Percentiles rank a stretch among this genome's conserved stretches.
phyloP scores from a whole-genome alignment of 2,888 invertebrate species.

The Strigamia transsilvanica region DNA sequence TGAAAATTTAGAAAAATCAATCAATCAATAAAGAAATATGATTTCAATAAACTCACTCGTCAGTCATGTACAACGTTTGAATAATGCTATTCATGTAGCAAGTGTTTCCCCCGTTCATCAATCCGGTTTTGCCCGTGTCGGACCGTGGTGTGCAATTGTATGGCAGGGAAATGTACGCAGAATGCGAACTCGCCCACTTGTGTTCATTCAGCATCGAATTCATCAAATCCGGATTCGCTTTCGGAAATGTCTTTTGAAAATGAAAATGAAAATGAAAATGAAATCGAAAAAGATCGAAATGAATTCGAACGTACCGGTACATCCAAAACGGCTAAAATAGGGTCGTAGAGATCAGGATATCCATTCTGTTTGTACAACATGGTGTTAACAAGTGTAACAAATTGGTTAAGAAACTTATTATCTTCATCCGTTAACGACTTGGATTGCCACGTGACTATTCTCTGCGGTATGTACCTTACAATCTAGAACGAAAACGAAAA shows the following conservation, averaged over 20 bases:
- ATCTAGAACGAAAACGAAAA: not conserved
- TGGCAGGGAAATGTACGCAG: constrained; percentile 57
- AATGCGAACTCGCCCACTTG: constrained; percentile 60
- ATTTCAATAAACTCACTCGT: constrained; percentile 66
- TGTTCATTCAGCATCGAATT: constrained; percentile 59
- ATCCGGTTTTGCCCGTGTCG: constrained; percentile 72
- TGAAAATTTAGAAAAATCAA: no score
- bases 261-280: not conserved
- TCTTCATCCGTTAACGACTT: not conserved
- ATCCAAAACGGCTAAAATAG: constrained; percentile 61
- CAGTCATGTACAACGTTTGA: constrained; percentile 83
- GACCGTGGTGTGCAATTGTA: constrained; percentile 55
- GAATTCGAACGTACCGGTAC: constrained; percentile 58
- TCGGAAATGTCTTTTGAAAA: constrained; percentile 59
- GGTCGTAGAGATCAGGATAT: constrained; percentile 63
- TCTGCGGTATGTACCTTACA: not conserved
- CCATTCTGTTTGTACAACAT: constrained; percentile 63
- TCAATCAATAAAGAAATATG: no score
- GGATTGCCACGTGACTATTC: not conserved
- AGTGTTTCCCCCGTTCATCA: constrained; percentile 84
- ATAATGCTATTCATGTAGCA: constrained; percentile 90
- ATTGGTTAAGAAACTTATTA: constrained; percentile 11
- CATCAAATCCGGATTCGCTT: constrained; percentile 59
- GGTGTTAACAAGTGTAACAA: constrained; percentile 41
- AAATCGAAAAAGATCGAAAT: not conserved